Evolutionary conservation across 2,797 vertebrate genomes (phyloP), one percentile per base, ranked within the genome.

Genomic region (Melanogrammus aeglefinus): DNA sequence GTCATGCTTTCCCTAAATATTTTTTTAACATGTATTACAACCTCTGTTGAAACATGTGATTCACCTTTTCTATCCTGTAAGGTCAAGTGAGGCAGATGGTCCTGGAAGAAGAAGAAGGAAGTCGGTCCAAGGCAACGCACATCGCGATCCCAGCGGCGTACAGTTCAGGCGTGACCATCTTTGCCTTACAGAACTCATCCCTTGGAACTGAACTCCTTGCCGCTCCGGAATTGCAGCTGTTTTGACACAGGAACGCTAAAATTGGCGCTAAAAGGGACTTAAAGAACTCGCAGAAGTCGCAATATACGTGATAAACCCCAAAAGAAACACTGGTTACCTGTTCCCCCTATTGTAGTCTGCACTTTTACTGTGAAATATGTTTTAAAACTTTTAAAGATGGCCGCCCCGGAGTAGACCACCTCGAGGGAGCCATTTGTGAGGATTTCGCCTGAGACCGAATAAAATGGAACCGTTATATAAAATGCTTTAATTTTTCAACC

Each of bases 71-170:
- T 27, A 33, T 78, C 29, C 44, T 39, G 0, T 36, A n/a, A 95
- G 94, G 91, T 80, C 93, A 95, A 72, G 91, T 95, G 39, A 90
- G 72, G 76, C 85, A 73, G 86, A 91, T 95, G 91, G 51, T 72
- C 14, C 35, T 1, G 0, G 91, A 93, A 51, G 90, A 93, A 72
- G 87, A 87, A 14, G 36, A 74, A 5, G 51, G 51, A n/a, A 21
- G 51, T 4, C 2, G 0, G 51, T 21, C 16, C 3, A 57, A n/a
- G 51, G 21, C 18, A 18, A 21, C 3, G 0, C 93, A 94, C 83
- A 74, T 95, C 36, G 81, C 24, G 0, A 94, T 95, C 85, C 95
- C 94, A 0, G 94, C 94, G 1, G 94, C 92, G 0, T 95, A 95
- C 86, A 91, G 90, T 1, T 94, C 95, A 7, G 95, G 95, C 10